phyloP scores from a whole-genome alignment of 2,797 vertebrate species.

The Anguilla obscura region DNA sequence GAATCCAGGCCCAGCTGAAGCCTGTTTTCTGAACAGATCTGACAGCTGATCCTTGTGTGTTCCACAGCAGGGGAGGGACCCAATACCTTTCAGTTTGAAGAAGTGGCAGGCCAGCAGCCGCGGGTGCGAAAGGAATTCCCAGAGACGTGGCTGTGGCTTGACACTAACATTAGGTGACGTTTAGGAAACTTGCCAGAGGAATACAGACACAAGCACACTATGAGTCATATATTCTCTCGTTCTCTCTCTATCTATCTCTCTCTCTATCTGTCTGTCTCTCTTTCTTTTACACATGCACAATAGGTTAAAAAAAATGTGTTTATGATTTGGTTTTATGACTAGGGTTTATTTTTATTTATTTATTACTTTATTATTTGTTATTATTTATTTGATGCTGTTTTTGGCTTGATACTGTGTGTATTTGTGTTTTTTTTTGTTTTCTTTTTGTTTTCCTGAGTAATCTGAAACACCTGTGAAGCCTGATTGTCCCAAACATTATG shows the following conservation, averaged over 20 bases:
- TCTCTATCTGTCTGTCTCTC: too few relatives aligned
- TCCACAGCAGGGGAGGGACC: slow-evolving; percentile 46
- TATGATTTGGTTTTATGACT: too few relatives aligned
- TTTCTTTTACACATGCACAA: not conserved
- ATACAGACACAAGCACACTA: not conserved
- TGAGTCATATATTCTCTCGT: not conserved
- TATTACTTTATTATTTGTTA: too few relatives aligned
- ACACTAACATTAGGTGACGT: slow-evolving; percentile 70
- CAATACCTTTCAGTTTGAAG: rapidly evolving
- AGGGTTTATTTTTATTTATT: too few relatives aligned
- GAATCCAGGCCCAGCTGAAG: not conserved
- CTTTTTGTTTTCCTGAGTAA: too few relatives aligned
- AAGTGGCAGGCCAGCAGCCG: not conserved
- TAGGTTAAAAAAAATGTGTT: too few relatives aligned
- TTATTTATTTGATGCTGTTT: too few relatives aligned
- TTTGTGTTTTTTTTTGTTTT: too few relatives aligned
- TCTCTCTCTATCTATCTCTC: too few relatives aligned
- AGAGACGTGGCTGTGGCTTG: slow-evolving; percentile 90
- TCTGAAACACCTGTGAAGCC: too few relatives aligned
- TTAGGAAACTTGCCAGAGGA: not conserved
- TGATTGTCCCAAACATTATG: too few relatives aligned
- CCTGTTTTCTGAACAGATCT: not conserved
- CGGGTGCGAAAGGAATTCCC: slow-evolving; percentile 77
- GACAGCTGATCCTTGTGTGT: slow-evolving; percentile 3
- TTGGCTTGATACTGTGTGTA: too few relatives aligned